Evolutionary conservation across 2,797 vertebrate species (phyloP), one percentile per base, ranked within the genome.

Genomic region (Danio choprae): DNA sequence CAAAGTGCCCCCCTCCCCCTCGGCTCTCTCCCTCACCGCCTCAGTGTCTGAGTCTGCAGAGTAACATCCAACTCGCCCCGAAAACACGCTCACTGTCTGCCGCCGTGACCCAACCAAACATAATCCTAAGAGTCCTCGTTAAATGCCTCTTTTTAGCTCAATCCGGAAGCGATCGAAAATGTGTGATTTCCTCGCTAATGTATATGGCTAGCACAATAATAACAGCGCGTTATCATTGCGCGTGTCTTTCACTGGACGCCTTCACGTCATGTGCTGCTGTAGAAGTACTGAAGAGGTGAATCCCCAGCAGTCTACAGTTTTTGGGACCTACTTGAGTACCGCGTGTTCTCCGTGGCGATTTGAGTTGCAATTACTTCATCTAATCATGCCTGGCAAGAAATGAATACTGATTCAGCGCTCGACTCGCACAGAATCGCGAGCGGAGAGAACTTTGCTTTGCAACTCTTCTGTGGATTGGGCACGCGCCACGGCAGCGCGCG

Each of bases 391-490:
- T 69, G 62, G n/a, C 51, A 48, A 58, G 74, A 81, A 82, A 85
- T 83, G 70, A 72, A 63, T 73, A 29, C 63, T 69, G 78, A 67
- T 58, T 62, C 55, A 40, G 40, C 74, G 55, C 70, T 36, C 58
- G 63, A 58, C 43, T 55, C 50, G 48, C 68, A 68, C 55, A 74
- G 38, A 55, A 80, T 65, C 56, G 63, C 67, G 67, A 55, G 43
- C 74, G 16, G 80, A 29, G 70, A 81, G 74, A 86, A 87, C 80
- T 88, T 87, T 78, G 78, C 74, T 72, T 63, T 67, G 69, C 65
- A 75, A 77, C 77, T 73, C 55, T 18, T 76, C 44, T 76, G 70
- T 68, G 78, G 81, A 79, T 46, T 53, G 74, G 22, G 46, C 16
- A 41, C 62, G 65, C 69, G 46, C 22, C 60, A 70, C 70, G 50